phyloP scores from a whole-genome alignment of 1,140 invertebrate species.

The Trichoplusia ni region DNA sequence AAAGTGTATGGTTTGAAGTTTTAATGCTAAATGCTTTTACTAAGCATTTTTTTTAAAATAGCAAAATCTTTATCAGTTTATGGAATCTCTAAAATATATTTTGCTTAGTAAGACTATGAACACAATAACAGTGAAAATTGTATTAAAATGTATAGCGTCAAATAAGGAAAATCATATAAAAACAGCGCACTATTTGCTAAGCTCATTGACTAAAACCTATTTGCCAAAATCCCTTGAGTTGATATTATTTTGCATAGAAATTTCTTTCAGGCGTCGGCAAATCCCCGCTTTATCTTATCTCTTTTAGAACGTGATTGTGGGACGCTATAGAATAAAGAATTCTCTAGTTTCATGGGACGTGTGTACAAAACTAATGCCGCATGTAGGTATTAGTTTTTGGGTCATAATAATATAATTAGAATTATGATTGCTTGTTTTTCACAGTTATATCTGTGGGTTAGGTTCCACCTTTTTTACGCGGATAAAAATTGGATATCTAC shows the following conservation, averaged over 20 bases:
- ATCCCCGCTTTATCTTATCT: slow-evolving; percentile 25
- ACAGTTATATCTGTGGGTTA: too few relatives aligned
- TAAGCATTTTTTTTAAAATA: too few relatives aligned
- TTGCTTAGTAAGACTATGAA: too few relatives aligned
- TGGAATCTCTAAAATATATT: too few relatives aligned
- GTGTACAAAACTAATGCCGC: too few relatives aligned
- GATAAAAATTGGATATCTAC: too few relatives aligned
- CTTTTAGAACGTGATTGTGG: slow-evolving; percentile 24
- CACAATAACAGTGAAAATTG: neutral
- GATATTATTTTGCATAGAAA: slow-evolving; percentile 34
- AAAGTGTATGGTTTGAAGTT: too few relatives aligned
- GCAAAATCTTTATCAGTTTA: too few relatives aligned
- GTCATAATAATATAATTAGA: too few relatives aligned
- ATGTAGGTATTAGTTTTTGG: too few relatives aligned
- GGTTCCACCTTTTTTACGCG: too few relatives aligned
- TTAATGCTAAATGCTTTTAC: too few relatives aligned
- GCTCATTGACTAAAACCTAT: slow-evolving; percentile 25
- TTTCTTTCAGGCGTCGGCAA: slow-evolving; percentile 20
- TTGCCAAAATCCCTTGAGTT: slow-evolving; percentile 26
- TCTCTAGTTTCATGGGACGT: slow-evolving; percentile 1
- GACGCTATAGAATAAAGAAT: neutral
- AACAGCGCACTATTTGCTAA: slow-evolving; percentile 16
- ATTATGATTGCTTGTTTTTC: neutral
- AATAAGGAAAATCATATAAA: neutral
- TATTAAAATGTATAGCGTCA: neutral